Conservation (phyloP, 1,140 invertebrate species). For the Aphaenogaster rudis region DNA sequence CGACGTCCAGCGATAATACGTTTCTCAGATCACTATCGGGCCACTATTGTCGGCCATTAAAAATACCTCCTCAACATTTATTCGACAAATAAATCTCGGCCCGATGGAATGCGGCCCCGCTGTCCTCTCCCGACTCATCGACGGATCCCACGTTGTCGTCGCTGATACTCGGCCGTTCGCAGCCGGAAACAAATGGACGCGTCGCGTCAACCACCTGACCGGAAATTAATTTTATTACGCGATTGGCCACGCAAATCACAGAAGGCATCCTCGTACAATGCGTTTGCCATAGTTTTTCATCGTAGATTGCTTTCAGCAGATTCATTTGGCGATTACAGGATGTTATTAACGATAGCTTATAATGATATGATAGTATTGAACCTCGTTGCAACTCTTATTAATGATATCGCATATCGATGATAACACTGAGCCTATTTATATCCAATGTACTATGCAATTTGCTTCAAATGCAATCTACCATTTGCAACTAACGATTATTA, state of each 20-base stretch:
- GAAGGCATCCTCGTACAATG: constrained; percentile 17
- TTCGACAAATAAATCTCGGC: constrained; percentile 79
- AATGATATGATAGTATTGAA: constrained; percentile 42
- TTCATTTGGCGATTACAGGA: constrained; percentile 18
- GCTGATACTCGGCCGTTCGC: constrained; percentile 56
- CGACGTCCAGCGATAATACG: constrained; percentile 80
- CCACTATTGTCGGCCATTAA: constrained; percentile 80
- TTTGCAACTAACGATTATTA: constrained; percentile 39
- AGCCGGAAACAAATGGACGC: constrained; percentile 45
- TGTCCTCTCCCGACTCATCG: constrained; percentile 69
- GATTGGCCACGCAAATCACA: constrained; percentile 37
- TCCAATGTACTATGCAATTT: not conserved
- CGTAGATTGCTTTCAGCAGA: constrained; percentile 18
- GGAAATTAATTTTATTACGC: constrained; percentile 59
- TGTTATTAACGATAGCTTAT: constrained; percentile 37
- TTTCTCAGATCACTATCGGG: constrained; percentile 81
- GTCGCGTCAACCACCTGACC: constrained; percentile 55
- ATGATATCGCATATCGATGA: constrained; percentile 17
- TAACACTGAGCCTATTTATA: constrained; percentile 17
- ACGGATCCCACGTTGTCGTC: constrained; percentile 68
- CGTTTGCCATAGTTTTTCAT: not conserved
- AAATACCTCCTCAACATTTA: constrained; percentile 82
- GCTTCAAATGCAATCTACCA: constrained; percentile 22
- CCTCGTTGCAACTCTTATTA: constrained; percentile 32
- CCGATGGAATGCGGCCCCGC: constrained; percentile 77